Conservation (phyloP, 2,797 vertebrate species). For the Protosalanx chinensis region DNA sequence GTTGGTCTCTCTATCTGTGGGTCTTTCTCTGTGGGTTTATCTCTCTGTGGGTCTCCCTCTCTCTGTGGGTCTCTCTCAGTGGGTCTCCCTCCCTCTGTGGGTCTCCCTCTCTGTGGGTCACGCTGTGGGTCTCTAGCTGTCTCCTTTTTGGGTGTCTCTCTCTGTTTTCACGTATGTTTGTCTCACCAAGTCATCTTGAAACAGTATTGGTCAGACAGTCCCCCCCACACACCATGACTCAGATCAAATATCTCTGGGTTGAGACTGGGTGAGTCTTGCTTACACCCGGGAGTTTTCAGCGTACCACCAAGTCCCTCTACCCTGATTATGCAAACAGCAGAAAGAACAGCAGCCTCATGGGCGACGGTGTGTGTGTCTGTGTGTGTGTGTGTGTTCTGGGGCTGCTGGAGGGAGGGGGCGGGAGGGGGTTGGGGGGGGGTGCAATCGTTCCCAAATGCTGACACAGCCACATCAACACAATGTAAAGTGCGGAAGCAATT, state of each 20-base stretch:
- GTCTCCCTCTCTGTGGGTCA: background rate
- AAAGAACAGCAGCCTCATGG: background rate
- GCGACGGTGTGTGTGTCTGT: background rate
- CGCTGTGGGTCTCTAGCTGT: background rate
- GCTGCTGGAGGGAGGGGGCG: too few species aligned
- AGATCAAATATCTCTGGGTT: background rate
- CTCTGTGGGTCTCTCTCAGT: background rate
- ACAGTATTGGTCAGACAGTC: background rate
- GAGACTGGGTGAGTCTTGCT: background rate
- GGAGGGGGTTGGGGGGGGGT: background rate
- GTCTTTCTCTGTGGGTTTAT: background rate
- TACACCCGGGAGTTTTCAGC: conserved; percentile 10
- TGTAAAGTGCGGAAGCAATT: conserved; percentile 7
- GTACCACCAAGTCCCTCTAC: conserved; percentile 6
- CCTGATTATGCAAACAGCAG: conserved; percentile 8
- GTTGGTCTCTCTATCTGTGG: background rate
- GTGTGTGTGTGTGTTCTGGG: background rate
- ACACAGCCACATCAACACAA: conserved; percentile 9
- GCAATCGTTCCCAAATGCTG: conserved; percentile 9
- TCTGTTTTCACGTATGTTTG: background rate
- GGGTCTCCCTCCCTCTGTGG: background rate
- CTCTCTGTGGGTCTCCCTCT: background rate
- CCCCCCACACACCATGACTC: conserved; percentile 8
- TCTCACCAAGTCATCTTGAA: background rate
- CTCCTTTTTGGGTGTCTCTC: background rate